Conservation (phyloP, 2,113 vertebrate species). For the Aptenodytes patagonicus region DNA sequence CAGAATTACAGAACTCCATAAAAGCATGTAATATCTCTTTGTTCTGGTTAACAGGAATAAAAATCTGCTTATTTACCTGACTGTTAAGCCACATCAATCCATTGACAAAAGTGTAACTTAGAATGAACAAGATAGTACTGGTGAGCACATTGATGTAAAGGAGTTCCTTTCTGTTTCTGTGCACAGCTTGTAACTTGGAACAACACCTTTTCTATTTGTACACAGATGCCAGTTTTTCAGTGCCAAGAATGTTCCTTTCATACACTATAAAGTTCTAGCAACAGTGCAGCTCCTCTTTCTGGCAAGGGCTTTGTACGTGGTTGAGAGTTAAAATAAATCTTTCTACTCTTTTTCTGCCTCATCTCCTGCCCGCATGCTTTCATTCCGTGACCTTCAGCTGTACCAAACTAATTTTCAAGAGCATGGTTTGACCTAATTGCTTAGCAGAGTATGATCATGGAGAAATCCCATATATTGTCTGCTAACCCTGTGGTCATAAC, state of each 20-base stretch:
- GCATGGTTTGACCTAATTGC: constrained; percentile 55
- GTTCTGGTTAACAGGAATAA: background rate
- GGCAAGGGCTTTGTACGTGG: background rate
- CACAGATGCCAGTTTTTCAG: background rate
- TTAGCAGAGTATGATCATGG: constrained; percentile 35
- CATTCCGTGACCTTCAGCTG: constrained; percentile 35
- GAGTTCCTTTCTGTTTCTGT: background rate
- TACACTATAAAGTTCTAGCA: background rate
- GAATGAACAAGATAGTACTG: background rate
- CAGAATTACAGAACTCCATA: background rate
- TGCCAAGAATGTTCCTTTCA: constrained; percentile 22
- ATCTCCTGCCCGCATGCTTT: background rate
- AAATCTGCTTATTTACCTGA: background rate
- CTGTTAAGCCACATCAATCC: background rate
- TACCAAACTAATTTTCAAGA: constrained; percentile 39
- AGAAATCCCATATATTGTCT: background rate
- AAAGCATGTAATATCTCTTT: background rate
- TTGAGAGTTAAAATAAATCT: constrained; percentile 22
- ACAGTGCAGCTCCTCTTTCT: background rate
- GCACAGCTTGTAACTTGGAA: background rate
- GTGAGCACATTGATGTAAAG: background rate
- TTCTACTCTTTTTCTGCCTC: constrained; percentile 7
- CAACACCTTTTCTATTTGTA: background rate
- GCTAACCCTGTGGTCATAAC: background rate
- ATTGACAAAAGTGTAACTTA: background rate